phyloP scores from a whole-genome alignment of 2,113 vertebrate species.

The Clinocottus analis region DNA sequence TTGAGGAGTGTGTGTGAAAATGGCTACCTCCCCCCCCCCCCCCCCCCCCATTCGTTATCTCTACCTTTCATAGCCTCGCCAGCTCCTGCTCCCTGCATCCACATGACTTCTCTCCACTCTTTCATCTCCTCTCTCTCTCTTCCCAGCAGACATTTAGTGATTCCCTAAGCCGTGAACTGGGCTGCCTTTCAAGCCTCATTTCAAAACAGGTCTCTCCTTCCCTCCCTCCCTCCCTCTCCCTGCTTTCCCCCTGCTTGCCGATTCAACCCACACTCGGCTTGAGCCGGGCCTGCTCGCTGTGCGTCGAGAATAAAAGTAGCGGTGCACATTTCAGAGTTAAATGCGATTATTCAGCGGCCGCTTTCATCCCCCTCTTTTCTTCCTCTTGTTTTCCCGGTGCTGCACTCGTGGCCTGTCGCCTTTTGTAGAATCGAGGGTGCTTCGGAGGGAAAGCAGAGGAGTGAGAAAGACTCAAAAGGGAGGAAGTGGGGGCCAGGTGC shows the following conservation, averaged over 20 bases:
- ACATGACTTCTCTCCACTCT: constrained; percentile 33
- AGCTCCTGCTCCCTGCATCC: constrained; percentile 50
- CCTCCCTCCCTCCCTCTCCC: constrained; percentile 33
- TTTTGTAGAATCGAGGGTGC: constrained; percentile 63
- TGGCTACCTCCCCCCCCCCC: background rate
- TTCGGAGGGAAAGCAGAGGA: constrained; percentile 22
- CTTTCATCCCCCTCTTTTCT: constrained; percentile 61
- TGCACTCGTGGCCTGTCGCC: constrained; percentile 48
- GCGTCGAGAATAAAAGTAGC: constrained; percentile 71
- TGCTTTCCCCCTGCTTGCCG: constrained; percentile 47
- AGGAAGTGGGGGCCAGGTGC: constrained; percentile 43
- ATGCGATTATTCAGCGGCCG: constrained; percentile 72
- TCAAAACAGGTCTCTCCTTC: constrained; percentile 70
- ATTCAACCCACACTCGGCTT: constrained; percentile 69
- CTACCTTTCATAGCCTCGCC: constrained; percentile 53
- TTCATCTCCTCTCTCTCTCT: constrained; percentile 23
- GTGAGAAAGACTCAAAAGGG: constrained; percentile 51
- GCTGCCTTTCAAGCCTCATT: constrained; percentile 77
- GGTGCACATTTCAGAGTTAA: constrained; percentile 74
- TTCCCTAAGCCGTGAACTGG: constrained; percentile 72
- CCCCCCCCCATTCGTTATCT: constrained; percentile 12
- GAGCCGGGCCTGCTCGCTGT: constrained; percentile 58
- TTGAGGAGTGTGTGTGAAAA: constrained; percentile 29
- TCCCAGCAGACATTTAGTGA: constrained; percentile 70
- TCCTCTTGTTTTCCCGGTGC: constrained; percentile 35